A percentile compares a stretch with the other conserved stretches of the same genome.
Conservation (phyloP, 2,888 invertebrate species). For the Lasioglossum marginatum region DNA sequence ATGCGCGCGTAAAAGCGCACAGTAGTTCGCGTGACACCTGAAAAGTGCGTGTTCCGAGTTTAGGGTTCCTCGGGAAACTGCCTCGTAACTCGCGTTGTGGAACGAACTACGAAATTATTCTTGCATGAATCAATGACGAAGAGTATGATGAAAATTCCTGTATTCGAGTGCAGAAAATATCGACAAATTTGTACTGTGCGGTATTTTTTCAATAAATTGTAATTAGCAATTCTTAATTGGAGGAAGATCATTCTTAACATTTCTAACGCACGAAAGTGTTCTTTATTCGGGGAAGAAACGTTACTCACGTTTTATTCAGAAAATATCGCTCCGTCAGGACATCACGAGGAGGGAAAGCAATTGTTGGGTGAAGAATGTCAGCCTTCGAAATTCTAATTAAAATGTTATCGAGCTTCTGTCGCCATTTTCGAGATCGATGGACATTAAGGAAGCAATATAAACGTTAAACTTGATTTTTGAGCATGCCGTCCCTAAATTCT, state of each 20-base stretch:
- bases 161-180: neutral
- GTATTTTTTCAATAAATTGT: too few species aligned
- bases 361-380: neutral
- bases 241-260: neutral
- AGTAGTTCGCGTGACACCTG: constrained; percentile 36
- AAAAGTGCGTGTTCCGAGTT: constrained; percentile 34
- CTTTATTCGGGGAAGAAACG: neutral
- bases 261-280: neutral
- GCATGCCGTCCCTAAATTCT: neutral
- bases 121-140: neutral
- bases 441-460: neutral
- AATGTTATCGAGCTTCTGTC: neutral
- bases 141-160: neutral
- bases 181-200: too few species aligned
- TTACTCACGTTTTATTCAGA: neutral
- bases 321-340: neutral
- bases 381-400: neutral
- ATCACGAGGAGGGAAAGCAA: neutral
- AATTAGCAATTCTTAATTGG: neutral
- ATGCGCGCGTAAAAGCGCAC: constrained; percentile 29
- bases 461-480: neutral
- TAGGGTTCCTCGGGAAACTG: neutral
- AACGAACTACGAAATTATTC: neutral
- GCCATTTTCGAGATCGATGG: neutral
- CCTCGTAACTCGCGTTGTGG: neutral